These are phyloP conservation scores for Porites rus DNA, from an alignment of 92 coral and sea anemone species.

Conservation along the genomic window DNA sequence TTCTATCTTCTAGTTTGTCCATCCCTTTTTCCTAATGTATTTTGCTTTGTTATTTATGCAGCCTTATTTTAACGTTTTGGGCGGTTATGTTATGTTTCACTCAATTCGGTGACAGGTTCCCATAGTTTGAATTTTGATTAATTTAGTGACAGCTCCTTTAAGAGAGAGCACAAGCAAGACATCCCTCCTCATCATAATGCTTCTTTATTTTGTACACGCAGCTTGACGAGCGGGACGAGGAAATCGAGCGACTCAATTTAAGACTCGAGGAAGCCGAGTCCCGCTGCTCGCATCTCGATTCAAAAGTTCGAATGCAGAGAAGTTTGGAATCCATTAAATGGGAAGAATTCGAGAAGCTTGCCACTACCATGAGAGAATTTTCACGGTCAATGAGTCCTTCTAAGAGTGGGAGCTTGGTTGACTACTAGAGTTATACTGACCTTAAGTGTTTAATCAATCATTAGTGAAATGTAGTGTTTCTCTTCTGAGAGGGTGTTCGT, in stretches of 20 bases:
- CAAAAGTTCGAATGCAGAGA: constrained; percentile 95
- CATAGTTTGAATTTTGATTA: no score
- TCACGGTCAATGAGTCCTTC: constrained; percentile 91
- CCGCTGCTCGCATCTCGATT: constrained; percentile 85
- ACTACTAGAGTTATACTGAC: not conserved
- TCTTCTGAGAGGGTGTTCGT: no score
- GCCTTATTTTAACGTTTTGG: no score
- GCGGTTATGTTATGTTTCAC: no score
- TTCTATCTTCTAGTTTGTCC: no score
- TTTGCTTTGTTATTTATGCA: no score
- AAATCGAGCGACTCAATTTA: constrained; percentile 71
- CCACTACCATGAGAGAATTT: constrained; percentile 95
- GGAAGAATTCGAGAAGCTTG: constrained; percentile 98
- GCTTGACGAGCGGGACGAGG: constrained; percentile 95
- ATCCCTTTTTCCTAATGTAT: no score
- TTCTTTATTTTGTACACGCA: constrained; percentile 11
- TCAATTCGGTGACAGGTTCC: no score
- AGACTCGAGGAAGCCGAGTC: constrained; percentile 91
- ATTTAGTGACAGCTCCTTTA: no score
- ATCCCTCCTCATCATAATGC: not conserved
- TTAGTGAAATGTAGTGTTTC: no score
- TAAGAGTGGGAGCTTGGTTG: constrained; percentile 57
- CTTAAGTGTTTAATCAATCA: not conserved
- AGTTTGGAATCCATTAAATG: constrained; percentile 95
- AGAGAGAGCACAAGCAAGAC: not conserved